Percentiles rank a stretch among this genome's conserved stretches.
Evolutionary conservation across 1,140 invertebrate species (phyloP).

Genomic region (Drosophila malerkotliana): DNA sequence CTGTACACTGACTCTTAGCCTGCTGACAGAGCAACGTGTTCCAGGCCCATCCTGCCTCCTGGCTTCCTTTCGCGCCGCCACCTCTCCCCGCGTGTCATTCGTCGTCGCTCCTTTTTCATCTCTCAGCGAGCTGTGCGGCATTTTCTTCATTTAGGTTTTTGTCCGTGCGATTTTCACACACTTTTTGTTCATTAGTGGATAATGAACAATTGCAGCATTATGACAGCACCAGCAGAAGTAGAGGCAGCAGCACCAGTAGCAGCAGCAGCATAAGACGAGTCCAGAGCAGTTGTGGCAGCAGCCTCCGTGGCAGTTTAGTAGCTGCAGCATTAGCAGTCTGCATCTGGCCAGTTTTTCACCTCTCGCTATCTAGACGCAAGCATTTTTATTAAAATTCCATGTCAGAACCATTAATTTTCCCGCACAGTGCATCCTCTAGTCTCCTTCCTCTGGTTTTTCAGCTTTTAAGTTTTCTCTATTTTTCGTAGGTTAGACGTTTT

Average conservation of each 20-base stretch:
- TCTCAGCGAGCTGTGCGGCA: slow-evolving; percentile 67
- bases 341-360: slow-evolving; percentile 76
- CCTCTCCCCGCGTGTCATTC: slow-evolving; percentile 34
- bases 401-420: slow-evolving; percentile 78
- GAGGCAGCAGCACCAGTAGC: not conserved
- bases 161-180: slow-evolving; percentile 72
- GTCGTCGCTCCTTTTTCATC: slow-evolving; percentile 69
- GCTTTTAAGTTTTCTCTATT: slow-evolving; percentile 24
- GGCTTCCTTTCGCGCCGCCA: slow-evolving; percentile 14
- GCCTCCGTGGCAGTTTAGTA: slow-evolving; percentile 16
- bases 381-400: slow-evolving; percentile 83
- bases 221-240: slow-evolving; percentile 63
- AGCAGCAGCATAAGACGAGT: not conserved
- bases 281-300: slow-evolving; percentile 22
- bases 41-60: slow-evolving; percentile 25
- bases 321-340: slow-evolving; percentile 45
- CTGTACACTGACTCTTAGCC: slow-evolving; percentile 44
- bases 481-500: slow-evolving; percentile 18
- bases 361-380: slow-evolving; percentile 72
- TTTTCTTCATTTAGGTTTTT: slow-evolving; percentile 79
- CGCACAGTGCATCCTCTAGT: slow-evolving; percentile 37
- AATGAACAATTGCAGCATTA: slow-evolving; percentile 82
- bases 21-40: slow-evolving; percentile 78
- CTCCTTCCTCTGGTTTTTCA: slow-evolving; percentile 35
- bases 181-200: slow-evolving; percentile 83